Conservation (phyloP, 2,797 vertebrate species). For the Alfaro cultratus region DNA sequence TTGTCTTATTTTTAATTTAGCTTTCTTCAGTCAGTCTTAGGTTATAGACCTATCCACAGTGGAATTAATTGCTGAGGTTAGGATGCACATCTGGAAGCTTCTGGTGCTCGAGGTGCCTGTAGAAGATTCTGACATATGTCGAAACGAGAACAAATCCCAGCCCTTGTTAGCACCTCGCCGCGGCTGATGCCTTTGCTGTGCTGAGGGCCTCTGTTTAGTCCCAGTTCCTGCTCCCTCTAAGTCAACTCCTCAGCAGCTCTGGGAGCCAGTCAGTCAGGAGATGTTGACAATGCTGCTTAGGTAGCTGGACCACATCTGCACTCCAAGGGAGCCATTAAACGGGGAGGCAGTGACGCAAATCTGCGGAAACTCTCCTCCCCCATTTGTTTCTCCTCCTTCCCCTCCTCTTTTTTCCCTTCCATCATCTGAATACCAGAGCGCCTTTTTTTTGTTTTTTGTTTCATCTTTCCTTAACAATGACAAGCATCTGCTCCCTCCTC, state of each 20-base stretch:
- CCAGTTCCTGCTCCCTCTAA: constrained; percentile 65
- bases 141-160: constrained; percentile 40
- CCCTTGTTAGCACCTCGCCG: constrained; percentile 14
- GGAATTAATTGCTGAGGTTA: constrained; percentile 55
- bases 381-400: constrained; percentile 44
- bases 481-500: constrained; percentile 94
- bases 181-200: constrained; percentile 19
- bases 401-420: constrained; percentile 25
- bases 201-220: constrained; percentile 6
- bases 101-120: constrained; percentile 55
- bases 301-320: constrained; percentile 85
- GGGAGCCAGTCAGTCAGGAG: constrained; percentile 75
- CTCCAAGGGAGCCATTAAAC: constrained; percentile 87
- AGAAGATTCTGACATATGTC: constrained; percentile 69
- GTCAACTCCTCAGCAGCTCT: constrained; percentile 44
- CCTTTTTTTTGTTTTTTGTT: constrained; percentile 75
- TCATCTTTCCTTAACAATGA: constrained; percentile 86
- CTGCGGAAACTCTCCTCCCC: constrained; percentile 50
- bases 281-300: constrained; percentile 76
- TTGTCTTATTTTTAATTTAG: constrained; percentile 14
- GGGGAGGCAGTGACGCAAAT: constrained; percentile 60
- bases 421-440: constrained; percentile 79
- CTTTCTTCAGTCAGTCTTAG: constrained; percentile 1
- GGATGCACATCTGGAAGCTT: constrained; percentile 70
- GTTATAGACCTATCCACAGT: constrained; percentile 35